Conservation (phyloP, 2,797 vertebrate genomes). For the Paramormyrops hopkinsi region DNA sequence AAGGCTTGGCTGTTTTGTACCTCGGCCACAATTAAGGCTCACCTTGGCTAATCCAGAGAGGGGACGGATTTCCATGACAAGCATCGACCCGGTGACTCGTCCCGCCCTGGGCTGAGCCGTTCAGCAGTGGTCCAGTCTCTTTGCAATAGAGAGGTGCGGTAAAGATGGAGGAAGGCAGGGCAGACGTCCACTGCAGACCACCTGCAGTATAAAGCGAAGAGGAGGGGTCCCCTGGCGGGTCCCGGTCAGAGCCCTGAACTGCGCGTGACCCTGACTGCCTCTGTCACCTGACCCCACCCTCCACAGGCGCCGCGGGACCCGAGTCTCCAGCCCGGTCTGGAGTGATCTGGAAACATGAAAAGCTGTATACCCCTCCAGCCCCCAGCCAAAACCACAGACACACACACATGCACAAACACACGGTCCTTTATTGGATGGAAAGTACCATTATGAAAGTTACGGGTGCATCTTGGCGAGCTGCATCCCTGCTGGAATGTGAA, state of each 20-base stretch:
- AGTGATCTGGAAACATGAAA: conserved; percentile 25
- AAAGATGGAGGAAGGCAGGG: background rate
- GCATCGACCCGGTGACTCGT: conserved; percentile 49
- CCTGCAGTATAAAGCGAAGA: background rate
- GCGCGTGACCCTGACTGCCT: conserved; percentile 6
- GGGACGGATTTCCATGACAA: conserved; percentile 61
- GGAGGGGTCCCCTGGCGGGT: background rate
- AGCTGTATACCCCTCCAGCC: background rate
- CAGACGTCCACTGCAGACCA: conserved; percentile 45
- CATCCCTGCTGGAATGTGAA: background rate
- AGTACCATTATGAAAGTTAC: background rate
- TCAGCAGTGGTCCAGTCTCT: conserved; percentile 30
- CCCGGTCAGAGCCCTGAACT: background rate
- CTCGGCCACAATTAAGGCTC: conserved; percentile 53
- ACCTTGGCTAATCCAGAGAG: conserved; percentile 57
- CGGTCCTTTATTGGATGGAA: background rate
- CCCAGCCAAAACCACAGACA: conserved; percentile 15
- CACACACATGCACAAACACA: background rate
- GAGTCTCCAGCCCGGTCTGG: background rate
- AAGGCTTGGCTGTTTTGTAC: conserved; percentile 59
- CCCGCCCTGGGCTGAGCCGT: conserved; percentile 34
- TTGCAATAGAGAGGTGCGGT: background rate
- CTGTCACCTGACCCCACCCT: conserved; percentile 1
- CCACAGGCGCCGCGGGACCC: background rate
- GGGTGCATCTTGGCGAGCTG: background rate